phyloP scores from a whole-genome alignment of 2,888 invertebrate species.

The Sminthurides aquaticus region DNA sequence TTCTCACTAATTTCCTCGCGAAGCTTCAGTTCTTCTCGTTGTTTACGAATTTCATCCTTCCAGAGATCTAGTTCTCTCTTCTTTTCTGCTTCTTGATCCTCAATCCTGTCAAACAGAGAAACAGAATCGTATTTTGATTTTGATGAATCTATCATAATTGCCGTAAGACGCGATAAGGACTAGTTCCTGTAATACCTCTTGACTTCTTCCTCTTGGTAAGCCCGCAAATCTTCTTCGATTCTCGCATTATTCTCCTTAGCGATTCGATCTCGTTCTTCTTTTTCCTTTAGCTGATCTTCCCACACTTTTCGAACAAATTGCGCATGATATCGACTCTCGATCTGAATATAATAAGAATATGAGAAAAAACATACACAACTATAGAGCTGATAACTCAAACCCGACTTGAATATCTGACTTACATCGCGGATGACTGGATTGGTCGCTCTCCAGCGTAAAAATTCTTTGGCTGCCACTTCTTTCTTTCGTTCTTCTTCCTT shows the following conservation, averaged over 20 bases:
- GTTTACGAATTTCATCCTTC: conserved; percentile 17
- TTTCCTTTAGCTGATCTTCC: conserved; percentile 21
- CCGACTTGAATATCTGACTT: background rate
- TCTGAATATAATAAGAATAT: conserved; percentile 6
- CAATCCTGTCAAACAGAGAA: background rate
- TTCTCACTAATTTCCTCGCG: conserved; percentile 16
- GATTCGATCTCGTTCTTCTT: conserved; percentile 12
- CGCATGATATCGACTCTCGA: conserved; percentile 17
- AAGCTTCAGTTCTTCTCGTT: conserved; percentile 14
- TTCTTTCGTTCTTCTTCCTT: conserved; percentile 22
- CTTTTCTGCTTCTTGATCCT: conserved; percentile 6
- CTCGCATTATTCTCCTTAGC: conserved; percentile 15
- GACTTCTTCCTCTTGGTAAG: conserved; percentile 11
- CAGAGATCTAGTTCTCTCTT: conserved; percentile 11
- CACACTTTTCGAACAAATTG: conserved; percentile 19
- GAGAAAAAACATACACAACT: background rate
- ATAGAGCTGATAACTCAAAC: background rate
- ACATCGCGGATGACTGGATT: conserved; percentile 20
- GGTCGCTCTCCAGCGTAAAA: conserved; percentile 16
- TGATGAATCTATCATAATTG: background rate
- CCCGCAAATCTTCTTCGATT: conserved; percentile 17
- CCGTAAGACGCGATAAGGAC: background rate
- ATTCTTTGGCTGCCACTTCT: conserved; percentile 20
- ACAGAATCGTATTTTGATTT: background rate
- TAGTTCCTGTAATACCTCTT: no score